These are phyloP conservation scores for Meles meles DNA, from an alignment of 2,113 vertebrate genomes.

Conservation along the genomic window DNA sequence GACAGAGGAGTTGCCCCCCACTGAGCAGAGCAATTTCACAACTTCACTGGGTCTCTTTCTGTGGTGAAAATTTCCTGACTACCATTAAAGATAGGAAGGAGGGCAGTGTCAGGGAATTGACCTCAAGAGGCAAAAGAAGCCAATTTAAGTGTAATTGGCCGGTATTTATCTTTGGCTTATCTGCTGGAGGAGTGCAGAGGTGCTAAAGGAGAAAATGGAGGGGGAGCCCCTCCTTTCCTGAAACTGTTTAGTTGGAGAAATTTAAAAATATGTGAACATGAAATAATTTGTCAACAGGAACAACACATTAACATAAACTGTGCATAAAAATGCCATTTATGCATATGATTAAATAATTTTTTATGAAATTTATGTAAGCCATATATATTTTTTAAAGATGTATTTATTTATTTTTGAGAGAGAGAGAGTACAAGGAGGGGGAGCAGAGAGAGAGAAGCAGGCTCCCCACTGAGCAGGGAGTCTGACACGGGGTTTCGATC, in stretches of 20 bases:
- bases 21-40: not conserved
- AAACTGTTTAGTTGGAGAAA: not conserved
- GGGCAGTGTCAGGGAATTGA: not conserved
- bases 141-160: not conserved
- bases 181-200: not conserved
- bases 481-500: not conserved
- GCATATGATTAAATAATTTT: not conserved
- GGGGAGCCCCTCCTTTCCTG: not conserved
- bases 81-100: not conserved
- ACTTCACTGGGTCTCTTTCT: not conserved
- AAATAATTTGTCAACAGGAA: not conserved
- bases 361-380: not conserved
- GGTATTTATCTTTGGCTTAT: not conserved
- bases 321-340: not conserved
- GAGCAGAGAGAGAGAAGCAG: not conserved
- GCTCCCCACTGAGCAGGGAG: not conserved
- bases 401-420: not conserved
- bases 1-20: not conserved
- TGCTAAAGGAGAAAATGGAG: not conserved
- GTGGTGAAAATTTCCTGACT: not conserved
- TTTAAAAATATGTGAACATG: not conserved
- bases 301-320: not conserved
- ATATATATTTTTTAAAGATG: not conserved
- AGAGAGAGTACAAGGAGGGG: not conserved
- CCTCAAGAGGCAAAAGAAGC: not conserved